Conservation (phyloP, 2,113 vertebrate genomes). For the Bubalus kerabau region DNA sequence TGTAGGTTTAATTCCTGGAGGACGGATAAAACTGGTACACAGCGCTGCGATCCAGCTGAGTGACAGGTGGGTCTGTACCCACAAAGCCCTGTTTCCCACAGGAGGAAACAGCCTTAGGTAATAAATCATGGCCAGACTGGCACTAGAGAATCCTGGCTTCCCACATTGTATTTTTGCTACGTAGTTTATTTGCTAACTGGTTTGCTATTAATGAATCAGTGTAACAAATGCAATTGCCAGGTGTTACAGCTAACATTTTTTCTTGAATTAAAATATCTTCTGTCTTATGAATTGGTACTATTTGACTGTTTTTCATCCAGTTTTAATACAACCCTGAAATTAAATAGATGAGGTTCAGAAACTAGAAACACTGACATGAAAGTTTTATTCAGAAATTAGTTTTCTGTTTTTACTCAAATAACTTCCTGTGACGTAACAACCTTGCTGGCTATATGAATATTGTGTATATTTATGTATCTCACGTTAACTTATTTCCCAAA, state of each 20-base stretch:
- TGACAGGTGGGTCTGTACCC: constrained; percentile 80
- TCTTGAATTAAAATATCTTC: neutral
- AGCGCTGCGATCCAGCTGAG: constrained; percentile 83
- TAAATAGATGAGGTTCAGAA: constrained; percentile 4
- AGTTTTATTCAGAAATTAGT: neutral
- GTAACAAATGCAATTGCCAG: neutral
- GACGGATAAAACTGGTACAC: constrained; percentile 93
- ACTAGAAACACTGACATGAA: neutral
- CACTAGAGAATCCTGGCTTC: neutral
- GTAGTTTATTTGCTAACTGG: neutral
- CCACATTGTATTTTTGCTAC: neutral
- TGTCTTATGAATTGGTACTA: neutral
- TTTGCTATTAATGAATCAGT: neutral
- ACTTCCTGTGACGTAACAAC: neutral
- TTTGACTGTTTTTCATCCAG: neutral
- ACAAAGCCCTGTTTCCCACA: neutral
- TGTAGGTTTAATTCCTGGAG: constrained; percentile 91
- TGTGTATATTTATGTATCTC: neutral
- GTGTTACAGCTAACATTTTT: neutral
- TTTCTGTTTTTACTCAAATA: neutral
- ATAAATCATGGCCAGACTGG: neutral
- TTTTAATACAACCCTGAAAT: neutral
- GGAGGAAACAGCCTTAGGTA: accelerated
- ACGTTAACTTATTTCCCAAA: neutral
- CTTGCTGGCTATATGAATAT: neutral